Evolutionary conservation across 2,113 vertebrate genomes (phyloP).

Genomic region (Stigmatopora nigra): DNA sequence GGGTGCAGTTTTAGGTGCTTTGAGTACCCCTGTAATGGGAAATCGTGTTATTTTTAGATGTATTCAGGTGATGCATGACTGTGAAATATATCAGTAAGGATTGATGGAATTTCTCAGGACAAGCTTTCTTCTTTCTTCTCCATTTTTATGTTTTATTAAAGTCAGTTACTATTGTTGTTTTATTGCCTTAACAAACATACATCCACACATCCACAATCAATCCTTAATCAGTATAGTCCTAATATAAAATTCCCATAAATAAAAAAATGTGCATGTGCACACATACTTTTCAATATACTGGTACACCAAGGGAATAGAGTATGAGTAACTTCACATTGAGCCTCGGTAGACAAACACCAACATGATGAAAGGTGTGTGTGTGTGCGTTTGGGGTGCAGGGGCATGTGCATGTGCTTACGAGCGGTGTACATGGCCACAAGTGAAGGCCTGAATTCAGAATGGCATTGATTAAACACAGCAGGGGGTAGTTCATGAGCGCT

Average conservation of each 20-base stretch:
- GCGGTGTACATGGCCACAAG: conserved; percentile 15
- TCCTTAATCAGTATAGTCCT: conserved; percentile 45
- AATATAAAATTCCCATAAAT: conserved; percentile 15
- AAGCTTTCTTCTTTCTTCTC: background rate
- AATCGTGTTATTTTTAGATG: too few species aligned
- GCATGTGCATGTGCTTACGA: conserved; percentile 16
- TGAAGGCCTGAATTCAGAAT: conserved; percentile 60
- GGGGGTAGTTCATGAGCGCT: conserved; percentile 67
- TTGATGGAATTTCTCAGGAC: background rate
- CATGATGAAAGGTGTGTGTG: conserved; percentile 40
- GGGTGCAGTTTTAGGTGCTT: too few species aligned
- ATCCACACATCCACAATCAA: background rate
- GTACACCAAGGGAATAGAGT: background rate
- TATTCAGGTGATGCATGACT: background rate
- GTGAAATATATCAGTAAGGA: background rate
- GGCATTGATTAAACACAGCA: conserved; percentile 75
- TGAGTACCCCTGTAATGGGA: too few species aligned
- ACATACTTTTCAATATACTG: conserved; percentile 16
- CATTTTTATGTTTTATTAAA: background rate
- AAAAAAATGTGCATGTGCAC: conserved; percentile 4
- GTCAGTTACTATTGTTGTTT: background rate
- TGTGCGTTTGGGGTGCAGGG: conserved; percentile 17
- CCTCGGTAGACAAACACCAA: conserved; percentile 29
- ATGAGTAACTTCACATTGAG: too few species aligned
- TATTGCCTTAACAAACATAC: background rate